These are phyloP conservation scores for Equus przewalskii DNA, from an alignment of 2,113 vertebrate species.

Conservation along the genomic window DNA sequence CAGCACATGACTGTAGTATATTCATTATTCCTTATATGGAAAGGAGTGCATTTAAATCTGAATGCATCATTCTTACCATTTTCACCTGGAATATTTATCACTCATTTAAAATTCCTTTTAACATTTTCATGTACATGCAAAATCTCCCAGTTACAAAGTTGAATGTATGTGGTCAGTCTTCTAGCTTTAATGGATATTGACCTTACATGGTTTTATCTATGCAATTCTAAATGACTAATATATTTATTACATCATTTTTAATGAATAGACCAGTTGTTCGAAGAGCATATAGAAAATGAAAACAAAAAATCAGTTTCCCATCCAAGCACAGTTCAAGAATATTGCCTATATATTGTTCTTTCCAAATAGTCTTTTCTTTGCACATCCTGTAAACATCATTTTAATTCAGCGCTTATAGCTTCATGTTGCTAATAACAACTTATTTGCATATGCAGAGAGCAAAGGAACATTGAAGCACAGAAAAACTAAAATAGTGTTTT, in stretches of 20 bases:
- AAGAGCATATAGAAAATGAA: constrained; percentile 26
- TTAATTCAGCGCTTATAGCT: background rate
- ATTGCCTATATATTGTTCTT: background rate
- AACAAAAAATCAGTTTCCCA: constrained; percentile 49
- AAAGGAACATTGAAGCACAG: background rate
- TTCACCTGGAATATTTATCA: background rate
- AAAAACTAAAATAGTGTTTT: background rate
- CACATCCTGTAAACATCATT: background rate
- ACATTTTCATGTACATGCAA: background rate
- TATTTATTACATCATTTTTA: constrained; percentile 56
- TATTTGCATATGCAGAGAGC: background rate
- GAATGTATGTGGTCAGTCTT: constrained; percentile 55
- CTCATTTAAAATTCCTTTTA: constrained; percentile 61
- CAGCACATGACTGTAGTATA: background rate
- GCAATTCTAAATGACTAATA: constrained; percentile 58
- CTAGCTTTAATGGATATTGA: constrained; percentile 63
- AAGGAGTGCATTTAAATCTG: constrained; percentile 45
- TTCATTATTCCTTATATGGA: constrained; percentile 12
- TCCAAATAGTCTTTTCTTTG: constrained; percentile 16
- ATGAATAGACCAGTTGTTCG: constrained; percentile 41
- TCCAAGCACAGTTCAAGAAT: background rate
- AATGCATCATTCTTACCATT: background rate
- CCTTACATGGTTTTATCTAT: constrained; percentile 60
- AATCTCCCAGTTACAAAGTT: constrained; percentile 43
- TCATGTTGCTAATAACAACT: background rate